Evolutionary conservation across 1,140 invertebrate genomes (phyloP).

Genomic region (Papilio xuthus): DNA sequence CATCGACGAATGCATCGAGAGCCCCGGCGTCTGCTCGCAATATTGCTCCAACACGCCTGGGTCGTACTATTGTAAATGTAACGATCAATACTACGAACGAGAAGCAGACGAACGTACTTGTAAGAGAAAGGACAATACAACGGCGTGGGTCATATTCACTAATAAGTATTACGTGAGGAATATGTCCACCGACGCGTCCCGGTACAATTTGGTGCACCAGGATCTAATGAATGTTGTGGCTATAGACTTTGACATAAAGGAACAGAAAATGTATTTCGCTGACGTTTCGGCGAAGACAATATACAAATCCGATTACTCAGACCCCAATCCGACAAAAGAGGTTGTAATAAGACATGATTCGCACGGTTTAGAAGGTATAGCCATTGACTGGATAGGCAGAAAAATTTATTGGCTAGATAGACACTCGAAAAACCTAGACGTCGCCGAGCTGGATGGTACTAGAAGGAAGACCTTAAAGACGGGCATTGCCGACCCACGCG

Average conservation of each 20-base stretch:
- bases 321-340: slow-evolving; percentile 84
- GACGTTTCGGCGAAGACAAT: slow-evolving; percentile 97
- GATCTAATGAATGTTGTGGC: slow-evolving; percentile 98
- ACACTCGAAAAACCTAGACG: slow-evolving; percentile 96
- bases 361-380: slow-evolving; percentile 97
- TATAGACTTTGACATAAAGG: slow-evolving; percentile 94
- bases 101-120: slow-evolving; percentile 93
- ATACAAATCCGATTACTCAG: slow-evolving; percentile 86
- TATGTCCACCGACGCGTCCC: slow-evolving; percentile 93
- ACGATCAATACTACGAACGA: slow-evolving; percentile 95
- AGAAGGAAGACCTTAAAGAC: slow-evolving; percentile 93
- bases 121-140: slow-evolving; percentile 91
- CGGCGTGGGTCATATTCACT: slow-evolving; percentile 97
- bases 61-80: slow-evolving; percentile 97
- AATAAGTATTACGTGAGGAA: slow-evolving; percentile 99
- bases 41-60: slow-evolving; percentile 97
- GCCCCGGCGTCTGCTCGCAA: slow-evolving; percentile 95
- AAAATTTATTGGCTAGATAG: slow-evolving; percentile 99
- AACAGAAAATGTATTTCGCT: slow-evolving; percentile 95
- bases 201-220: slow-evolving; percentile 95
- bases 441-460: slow-evolving; percentile 95
- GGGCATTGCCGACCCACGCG: slow-evolving; percentile 95
- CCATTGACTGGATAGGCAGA: slow-evolving; percentile 97
- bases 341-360: slow-evolving; percentile 96
- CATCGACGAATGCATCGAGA: slow-evolving; percentile 96